Base-by-base conservation (phyloP, 2,888 invertebrate genomes). In the Pachydiplax longipennis region DNA sequence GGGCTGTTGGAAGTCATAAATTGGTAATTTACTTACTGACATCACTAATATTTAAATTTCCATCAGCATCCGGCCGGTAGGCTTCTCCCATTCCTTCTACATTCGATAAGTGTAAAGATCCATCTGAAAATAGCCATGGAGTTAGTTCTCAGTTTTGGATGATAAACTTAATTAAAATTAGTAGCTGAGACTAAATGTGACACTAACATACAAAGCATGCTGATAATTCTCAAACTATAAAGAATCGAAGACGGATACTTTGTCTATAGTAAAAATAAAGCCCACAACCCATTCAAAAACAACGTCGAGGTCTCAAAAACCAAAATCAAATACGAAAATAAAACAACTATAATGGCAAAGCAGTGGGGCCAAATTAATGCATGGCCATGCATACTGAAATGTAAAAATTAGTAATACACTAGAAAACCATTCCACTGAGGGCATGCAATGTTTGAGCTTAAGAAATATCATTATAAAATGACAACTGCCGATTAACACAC, bases 1-100 rank as follows among this genome's bases (percentile, higher is more conserved):
- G 31, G 13, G 25, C 4, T 8, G 10, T 44, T 18, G 53, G 53
- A 53, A 53, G 0, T 53, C 5, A 18, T 2, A 8, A 53, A 18
- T 53, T 1, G 5, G 18, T 53, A 15, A 53, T 53, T 37, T 95
- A 97, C 97, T 96, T 95, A 97, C 97, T 95, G 95, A 97, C 96
- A 96, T 97, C 97, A 95, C 96, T 97, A 94, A 97, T 96, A 94
- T 96, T 96, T 93, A 96, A 95, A 93, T 95, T 91, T 92, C 91
- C 91, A 95, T 92, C 91, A n/a, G 80, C n/a, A 48, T 87, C 87
- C 3, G 94, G 92, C 92, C 94, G 94, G 93, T 94, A 90, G 92
- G 92, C 92, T 90, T 91, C 91, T 83, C 94, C 95, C 94, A 95
- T 94, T 91, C 94, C 94, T 92, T 93, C 94, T 93, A 92, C 91